Evolutionary conservation across 2,888 invertebrate genomes (phyloP).

Genomic region (Steinernema scapterisci): DNA sequence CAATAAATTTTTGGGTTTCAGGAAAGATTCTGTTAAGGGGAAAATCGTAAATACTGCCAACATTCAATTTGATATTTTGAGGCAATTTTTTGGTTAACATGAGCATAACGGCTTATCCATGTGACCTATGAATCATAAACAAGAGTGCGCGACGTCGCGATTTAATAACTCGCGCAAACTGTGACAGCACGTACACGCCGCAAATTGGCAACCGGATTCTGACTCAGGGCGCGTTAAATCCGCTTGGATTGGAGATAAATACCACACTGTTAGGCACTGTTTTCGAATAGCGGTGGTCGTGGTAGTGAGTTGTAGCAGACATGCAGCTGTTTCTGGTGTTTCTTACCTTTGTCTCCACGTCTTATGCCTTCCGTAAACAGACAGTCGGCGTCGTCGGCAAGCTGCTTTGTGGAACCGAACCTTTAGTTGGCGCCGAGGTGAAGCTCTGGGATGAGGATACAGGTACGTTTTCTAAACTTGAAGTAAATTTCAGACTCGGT

Average conservation of each 20-base stretch:
- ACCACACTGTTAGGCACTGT: no score
- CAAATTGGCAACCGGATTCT: conserved; percentile 26
- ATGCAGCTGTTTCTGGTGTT: background rate
- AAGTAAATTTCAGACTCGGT: background rate
- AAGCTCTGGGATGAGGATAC: conserved; percentile 53
- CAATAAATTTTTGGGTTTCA: no score
- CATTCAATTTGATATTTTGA: no score
- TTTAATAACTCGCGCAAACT: background rate
- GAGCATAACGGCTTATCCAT: background rate
- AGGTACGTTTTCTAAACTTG: conserved; percentile 34
- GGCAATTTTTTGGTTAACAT: no score
- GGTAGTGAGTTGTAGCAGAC: no score
- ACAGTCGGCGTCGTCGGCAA: conserved; percentile 35
- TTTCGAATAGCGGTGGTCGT: background rate
- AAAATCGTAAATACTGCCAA: no score
- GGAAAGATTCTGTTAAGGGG: no score
- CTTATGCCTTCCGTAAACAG: conserved; percentile 5
- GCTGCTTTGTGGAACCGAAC: conserved; percentile 46
- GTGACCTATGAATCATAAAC: background rate
- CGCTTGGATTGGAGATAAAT: no score
- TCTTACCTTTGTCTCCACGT: background rate
- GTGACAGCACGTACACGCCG: background rate
- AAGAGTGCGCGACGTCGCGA: conserved; percentile 1
- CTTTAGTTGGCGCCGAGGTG: conserved; percentile 46
- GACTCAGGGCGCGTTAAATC: background rate